These are phyloP conservation scores for Stylophora pistillata DNA, from an alignment of 64 coral and sea anemone species.

Conservation along the genomic window DNA sequence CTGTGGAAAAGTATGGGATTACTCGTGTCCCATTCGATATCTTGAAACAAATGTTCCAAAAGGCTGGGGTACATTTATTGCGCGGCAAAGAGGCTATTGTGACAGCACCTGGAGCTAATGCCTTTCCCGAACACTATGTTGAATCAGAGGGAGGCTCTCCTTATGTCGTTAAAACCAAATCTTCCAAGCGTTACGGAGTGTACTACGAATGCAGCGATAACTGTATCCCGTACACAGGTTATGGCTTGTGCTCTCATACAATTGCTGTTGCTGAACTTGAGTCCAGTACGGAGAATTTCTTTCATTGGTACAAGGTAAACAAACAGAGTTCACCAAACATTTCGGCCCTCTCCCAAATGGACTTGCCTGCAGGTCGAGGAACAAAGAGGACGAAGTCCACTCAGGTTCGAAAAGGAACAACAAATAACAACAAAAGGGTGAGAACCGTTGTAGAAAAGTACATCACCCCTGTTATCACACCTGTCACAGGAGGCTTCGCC, in stretches of 20 bases:
- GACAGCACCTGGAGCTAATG: constrained; percentile 25
- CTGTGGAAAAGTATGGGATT: too few relatives aligned
- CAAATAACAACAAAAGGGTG: constrained; percentile 51
- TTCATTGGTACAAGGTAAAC: constrained; percentile 37
- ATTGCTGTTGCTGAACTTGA: constrained; percentile 59
- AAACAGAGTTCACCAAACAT: constrained; percentile 33
- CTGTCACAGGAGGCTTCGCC: background rate
- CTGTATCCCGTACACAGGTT: constrained; percentile 41
- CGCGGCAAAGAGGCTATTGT: constrained; percentile 9
- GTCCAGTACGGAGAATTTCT: constrained; percentile 4
- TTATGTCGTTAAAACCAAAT: constrained; percentile 17
- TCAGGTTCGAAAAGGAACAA: constrained; percentile 55
- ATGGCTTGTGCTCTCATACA: constrained; percentile 58
- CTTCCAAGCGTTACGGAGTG: background rate
- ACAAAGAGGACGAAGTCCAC: constrained; percentile 55
- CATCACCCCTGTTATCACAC: background rate
- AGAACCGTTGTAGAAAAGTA: constrained; percentile 51
- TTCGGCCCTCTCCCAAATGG: constrained; percentile 25
- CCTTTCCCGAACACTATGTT: constrained; percentile 13
- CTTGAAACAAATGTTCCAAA: too few relatives aligned
- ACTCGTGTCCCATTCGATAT: too few relatives aligned
- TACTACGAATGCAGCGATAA: constrained; percentile 41
- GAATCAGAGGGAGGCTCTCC: constrained; percentile 17
- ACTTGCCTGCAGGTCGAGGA: constrained; percentile 43
- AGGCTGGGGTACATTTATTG: too few relatives aligned